Evolutionary conservation across 2,797 vertebrate species (phyloP), one percentile per base, ranked within the genome.

Genomic region (Liparis tanakae): DNA sequence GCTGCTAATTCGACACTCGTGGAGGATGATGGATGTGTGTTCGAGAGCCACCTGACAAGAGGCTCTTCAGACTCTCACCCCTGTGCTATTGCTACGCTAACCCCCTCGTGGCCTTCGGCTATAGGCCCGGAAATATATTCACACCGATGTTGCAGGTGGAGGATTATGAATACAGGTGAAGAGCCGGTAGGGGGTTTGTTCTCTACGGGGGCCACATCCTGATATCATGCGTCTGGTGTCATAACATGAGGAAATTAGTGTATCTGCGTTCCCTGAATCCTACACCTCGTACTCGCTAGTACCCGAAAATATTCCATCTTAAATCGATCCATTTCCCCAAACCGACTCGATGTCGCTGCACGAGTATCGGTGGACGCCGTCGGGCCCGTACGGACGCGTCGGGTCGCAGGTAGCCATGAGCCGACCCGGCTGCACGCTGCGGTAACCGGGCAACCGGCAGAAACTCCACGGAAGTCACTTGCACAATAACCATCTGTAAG

Each of bases 1-100:
- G 25, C 56, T 76, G 84, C 85, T 90, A 87, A 89, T 90, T 85
- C 91, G 90, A 92, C 88, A 76, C 72, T 85, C 82, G 62, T 67
- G 85, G 82, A 86, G 87, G 70, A 87, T 90, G 90, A 91, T 90
- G 80, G 84, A 92, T 90, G 87, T 65, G 78, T 33, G 76, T 74
- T 82, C 82, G 76, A 80, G 78, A 86, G 77, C 75, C 57, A 10
- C 58, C 77, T 83, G 83, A 86, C 88, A 88, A 51, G 75, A 74
- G 61, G 57, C 76, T 76, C 70, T 43, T 76, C 75, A 33, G 67
- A 8, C 33, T 66, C 57, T 74, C 63, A 43, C 72, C 4, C 4
- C 53, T 51, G 61, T 13, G 18, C 64, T 51, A 59, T 75, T 70
- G 64, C 75, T 75, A 73, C 79, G 77, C 79, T 81, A 70, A 39